Evolutionary conservation across 2,888 invertebrate species (phyloP).

Genomic region (Iphiclides podalirius): DNA sequence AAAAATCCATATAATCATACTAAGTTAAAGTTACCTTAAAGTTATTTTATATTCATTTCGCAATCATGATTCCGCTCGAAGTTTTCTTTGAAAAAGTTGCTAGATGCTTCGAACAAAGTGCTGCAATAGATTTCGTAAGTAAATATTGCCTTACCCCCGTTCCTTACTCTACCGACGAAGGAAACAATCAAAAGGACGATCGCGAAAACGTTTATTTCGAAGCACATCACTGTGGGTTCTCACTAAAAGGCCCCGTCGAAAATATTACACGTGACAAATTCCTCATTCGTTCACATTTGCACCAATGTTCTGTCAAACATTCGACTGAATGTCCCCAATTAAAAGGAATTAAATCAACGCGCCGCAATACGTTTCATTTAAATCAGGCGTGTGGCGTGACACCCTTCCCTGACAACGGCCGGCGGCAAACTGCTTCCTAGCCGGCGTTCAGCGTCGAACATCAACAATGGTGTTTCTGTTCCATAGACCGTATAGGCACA

Average conservation of each 20-base stretch:
- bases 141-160: constrained; percentile 53
- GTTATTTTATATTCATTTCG: too few relatives aligned
- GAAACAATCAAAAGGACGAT: constrained; percentile 49
- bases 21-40: too few relatives aligned
- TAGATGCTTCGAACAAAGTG: too few relatives aligned
- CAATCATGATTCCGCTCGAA: too few relatives aligned
- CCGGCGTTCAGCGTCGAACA: constrained; percentile 3
- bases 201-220: constrained; percentile 45
- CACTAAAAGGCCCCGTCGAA: constrained; percentile 28
- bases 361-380: background rate
- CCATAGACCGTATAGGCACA: constrained; percentile 4
- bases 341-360: background rate
- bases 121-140: too few relatives aligned
- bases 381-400: background rate
- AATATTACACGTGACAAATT: constrained; percentile 16
- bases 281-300: constrained; percentile 5
- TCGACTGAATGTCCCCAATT: background rate
- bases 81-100: too few relatives aligned
- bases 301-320: background rate
- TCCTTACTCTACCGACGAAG: constrained; percentile 50
- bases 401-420: constrained; percentile 2
- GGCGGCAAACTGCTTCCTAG: constrained; percentile 16
- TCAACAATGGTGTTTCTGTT: constrained; percentile 13
- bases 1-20: too few relatives aligned
- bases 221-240: constrained; percentile 52